These are phyloP conservation scores for Edolisoma coerulescens DNA, from an alignment of 2,113 vertebrate genomes.

Conservation along the genomic window DNA sequence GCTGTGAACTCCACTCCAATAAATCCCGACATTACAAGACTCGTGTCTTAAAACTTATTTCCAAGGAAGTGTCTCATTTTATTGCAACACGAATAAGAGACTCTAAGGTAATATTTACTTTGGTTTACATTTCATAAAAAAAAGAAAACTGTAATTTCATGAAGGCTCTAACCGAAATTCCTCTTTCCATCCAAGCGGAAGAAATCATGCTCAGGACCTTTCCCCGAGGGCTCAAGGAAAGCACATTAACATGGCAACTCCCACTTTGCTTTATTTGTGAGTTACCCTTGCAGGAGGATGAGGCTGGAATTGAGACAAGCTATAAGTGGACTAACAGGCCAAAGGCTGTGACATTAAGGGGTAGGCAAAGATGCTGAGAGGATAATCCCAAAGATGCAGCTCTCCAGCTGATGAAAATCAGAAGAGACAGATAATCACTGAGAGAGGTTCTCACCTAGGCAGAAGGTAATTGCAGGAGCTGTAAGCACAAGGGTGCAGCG, in stretches of 20 bases:
- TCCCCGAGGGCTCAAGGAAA: slow-evolving; percentile 27
- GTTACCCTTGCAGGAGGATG: neutral
- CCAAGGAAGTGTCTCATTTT: slow-evolving; percentile 47
- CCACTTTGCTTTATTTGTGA: slow-evolving; percentile 25
- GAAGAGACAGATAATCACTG: neutral
- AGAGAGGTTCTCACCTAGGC: neutral
- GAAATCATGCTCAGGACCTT: slow-evolving; percentile 22
- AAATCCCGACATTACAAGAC: slow-evolving; percentile 28
- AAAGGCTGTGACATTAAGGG: slow-evolving; percentile 12
- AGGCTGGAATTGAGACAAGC: slow-evolving; percentile 2
- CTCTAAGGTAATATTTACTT: slow-evolving; percentile 45
- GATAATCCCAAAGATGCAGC: slow-evolving; percentile 28
- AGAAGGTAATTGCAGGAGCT: neutral
- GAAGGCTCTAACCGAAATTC: slow-evolving; percentile 32
- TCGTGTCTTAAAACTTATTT: slow-evolving; percentile 18
- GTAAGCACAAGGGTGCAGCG: neutral
- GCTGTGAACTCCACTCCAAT: slow-evolving; percentile 5
- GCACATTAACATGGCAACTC: slow-evolving; percentile 48
- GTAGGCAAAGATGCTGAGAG: neutral
- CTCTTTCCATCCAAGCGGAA: slow-evolving; percentile 42
- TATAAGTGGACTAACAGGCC: neutral
- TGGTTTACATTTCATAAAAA: slow-evolving; percentile 43
- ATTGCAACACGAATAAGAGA: slow-evolving; percentile 12
- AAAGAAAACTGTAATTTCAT: slow-evolving; percentile 32
- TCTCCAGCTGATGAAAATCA: slow-evolving; percentile 1